Evolutionary conservation across 2,113 vertebrate species (phyloP).

Genomic region (Amphiprion percula): DNA sequence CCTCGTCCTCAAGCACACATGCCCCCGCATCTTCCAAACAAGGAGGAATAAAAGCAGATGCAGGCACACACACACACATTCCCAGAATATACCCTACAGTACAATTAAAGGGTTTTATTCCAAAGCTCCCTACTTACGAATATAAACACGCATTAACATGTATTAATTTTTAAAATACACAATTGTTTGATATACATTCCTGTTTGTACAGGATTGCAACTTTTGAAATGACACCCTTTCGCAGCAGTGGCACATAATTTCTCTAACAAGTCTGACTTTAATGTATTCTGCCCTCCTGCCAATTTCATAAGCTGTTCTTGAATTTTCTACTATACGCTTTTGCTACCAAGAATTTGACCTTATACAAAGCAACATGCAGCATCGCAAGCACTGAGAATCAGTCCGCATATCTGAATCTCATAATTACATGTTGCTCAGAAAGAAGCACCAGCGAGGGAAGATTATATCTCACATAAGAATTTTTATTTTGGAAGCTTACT

Average conservation of each 20-base stretch:
- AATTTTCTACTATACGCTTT: background rate
- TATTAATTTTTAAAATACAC: background rate
- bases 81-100: conserved; percentile 28
- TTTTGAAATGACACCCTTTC: background rate
- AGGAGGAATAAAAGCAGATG: conserved; percentile 39
- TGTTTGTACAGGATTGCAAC: background rate
- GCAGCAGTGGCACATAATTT: background rate
- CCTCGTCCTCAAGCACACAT: conserved; percentile 40
- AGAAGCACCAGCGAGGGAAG: conserved; percentile 6
- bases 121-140: conserved; percentile 13
- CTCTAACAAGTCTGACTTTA: background rate
- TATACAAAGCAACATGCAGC: conserved; percentile 14
- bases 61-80: conserved; percentile 18
- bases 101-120: conserved; percentile 29
- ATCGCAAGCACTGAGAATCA: conserved; percentile 5
- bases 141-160: conserved; percentile 23
- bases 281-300: conserved; percentile 10
- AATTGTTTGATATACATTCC: background rate
- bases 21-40: conserved; percentile 46
- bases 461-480: conserved; percentile 9
- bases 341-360: background rate
- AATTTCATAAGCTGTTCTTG: conserved; percentile 18
- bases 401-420: conserved; percentile 6
- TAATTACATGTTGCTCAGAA: conserved; percentile 16
- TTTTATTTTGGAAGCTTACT: conserved; percentile 25